Evolutionary conservation across 2,888 invertebrate species (phyloP), one percentile per base, ranked within the genome.

Genomic region (Caenorhabditis sp.): DNA sequence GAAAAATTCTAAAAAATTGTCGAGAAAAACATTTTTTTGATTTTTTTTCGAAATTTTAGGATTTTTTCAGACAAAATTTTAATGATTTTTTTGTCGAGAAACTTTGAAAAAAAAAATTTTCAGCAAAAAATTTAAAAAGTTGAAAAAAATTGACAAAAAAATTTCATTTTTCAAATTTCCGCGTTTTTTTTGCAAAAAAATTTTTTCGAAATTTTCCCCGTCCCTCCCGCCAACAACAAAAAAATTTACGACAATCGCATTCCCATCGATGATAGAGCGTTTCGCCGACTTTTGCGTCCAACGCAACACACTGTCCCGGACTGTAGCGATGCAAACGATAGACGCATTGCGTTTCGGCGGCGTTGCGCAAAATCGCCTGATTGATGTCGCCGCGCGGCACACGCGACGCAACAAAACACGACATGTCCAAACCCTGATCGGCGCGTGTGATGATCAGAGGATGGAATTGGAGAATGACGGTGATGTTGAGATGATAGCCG

Each of bases 211-310:
- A 4, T 31, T 31, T 31, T 31, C 31, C 31, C n/a, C n/a, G n/a
- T n/a, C n/a, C n/a, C n/a, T n/a, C n/a, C n/a, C n/a, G 54, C 8
- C 4, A 26, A 4, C 19, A 50, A n/a, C 4, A 6, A 6, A 51
- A 23, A 57, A 65, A 69, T 77, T 62, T 63, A 84, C 85, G 81
- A 62, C 71, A 74, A 67, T 85, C 84, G 69, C 86, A 86, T 51
- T 79, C 75, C 86, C 86, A 87, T 64, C 83, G 82, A 69, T 87
- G 87, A 70, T 79, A 85, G 60, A 87, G 67, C 58, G 78, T 84
- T 65, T 86, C 85, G 31, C 87, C 87, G 51, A 87, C 84, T 61
- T 81, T 81, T 6, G 86, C 86, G 58, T 87, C 86, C 54, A 87
- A 62, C 1, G 85, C 86, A n/a, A 82, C 82, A 63, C 87, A 87